Conservation (phyloP, 2,888 invertebrate genomes). For the Onthophagus sagittarius region DNA sequence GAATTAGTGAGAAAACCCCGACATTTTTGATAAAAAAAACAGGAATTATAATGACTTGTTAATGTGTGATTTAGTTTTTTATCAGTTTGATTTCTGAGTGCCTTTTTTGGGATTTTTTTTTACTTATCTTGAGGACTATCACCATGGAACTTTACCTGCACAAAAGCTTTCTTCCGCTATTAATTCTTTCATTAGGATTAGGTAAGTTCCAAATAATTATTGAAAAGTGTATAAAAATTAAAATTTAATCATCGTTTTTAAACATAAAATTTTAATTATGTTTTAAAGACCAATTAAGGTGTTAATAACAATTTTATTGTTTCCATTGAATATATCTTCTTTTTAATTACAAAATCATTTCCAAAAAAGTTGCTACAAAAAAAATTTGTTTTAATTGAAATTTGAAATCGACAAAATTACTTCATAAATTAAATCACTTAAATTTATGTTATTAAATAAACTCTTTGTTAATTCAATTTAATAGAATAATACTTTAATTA, state of each 20-base stretch:
- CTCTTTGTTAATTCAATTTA: no score
- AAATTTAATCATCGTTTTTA: background rate
- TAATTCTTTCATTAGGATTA: constrained; percentile 13
- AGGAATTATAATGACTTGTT: background rate
- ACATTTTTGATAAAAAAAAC: background rate
- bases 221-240: no score
- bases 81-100: background rate
- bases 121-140: background rate
- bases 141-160: background rate
- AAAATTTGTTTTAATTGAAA: no score
- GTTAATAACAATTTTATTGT: no score
- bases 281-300: background rate
- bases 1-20: no score
- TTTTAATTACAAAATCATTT: no score
- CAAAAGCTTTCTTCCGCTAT: background rate
- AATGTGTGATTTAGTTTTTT: background rate
- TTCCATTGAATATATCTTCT: no score
- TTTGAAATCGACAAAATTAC: no score
- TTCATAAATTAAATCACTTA: no score
- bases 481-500: no score
- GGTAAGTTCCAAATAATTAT: constrained; percentile 1
- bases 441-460: no score
- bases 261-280: background rate
- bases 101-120: background rate
- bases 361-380: no score